phyloP scores from a whole-genome alignment of 37 sponge, comb jelly and placozoan genomes.

The Diacarnus erythraeanus region DNA sequence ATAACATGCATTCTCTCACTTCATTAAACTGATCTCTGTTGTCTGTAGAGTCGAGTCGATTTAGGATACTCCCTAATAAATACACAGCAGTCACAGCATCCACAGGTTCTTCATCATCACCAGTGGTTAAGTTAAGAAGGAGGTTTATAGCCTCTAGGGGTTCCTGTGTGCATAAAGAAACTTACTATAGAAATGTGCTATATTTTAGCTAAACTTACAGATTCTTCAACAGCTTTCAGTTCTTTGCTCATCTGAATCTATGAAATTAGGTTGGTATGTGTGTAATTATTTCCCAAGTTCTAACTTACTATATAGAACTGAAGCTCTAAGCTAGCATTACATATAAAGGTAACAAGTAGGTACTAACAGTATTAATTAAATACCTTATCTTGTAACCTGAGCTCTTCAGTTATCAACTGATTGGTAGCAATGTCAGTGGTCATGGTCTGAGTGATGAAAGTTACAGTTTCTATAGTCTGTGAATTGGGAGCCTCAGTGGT shows the following conservation, averaged over 20 bases:
- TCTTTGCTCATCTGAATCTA: not conserved
- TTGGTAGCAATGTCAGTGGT: not conserved
- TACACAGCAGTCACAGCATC: not conserved
- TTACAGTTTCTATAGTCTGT: no score
- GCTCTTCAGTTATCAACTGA: not conserved
- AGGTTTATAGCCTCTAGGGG: not conserved
- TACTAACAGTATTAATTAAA: no score
- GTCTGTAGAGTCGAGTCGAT: not conserved
- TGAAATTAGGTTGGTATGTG: not conserved
- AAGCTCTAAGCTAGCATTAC: no score
- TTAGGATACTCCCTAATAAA: not conserved
- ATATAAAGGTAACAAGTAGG: no score
- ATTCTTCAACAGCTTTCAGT: not conserved
- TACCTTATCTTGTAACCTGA: no score
- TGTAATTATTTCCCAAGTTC: not conserved
- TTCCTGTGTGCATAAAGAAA: not conserved
- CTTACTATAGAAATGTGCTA: not conserved
- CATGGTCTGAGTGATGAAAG: not conserved
- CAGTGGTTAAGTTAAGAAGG: not conserved
- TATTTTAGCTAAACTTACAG: not conserved
- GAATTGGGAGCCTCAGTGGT: not conserved
- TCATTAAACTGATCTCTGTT: not conserved
- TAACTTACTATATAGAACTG: no score
- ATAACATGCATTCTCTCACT: not conserved
- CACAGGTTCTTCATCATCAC: no score